Evolutionary conservation across 64 coral and sea anemone species (phyloP).

Genomic region (Montipora efflorescens): DNA sequence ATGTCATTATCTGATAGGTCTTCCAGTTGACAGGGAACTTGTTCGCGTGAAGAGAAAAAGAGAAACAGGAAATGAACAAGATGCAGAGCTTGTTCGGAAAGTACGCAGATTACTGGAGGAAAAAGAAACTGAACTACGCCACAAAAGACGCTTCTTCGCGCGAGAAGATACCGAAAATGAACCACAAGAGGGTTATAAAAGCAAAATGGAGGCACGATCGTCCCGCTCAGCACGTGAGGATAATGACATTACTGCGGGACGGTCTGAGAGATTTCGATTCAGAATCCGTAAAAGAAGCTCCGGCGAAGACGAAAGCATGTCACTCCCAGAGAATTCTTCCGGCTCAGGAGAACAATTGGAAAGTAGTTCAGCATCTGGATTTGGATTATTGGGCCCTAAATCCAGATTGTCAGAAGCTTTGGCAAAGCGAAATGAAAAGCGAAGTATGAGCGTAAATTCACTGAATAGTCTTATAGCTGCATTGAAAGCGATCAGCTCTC

Average conservation of each 20-base stretch:
- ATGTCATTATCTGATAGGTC: neutral
- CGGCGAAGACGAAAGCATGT: neutral
- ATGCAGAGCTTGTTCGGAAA: neutral
- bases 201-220: constrained; percentile 81
- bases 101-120: constrained; percentile 13
- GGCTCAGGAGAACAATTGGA: constrained; percentile 24
- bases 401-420: neutral
- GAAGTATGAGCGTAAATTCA: constrained; percentile 53
- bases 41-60: constrained; percentile 70
- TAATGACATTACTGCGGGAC: constrained; percentile 77
- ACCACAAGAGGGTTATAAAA: constrained; percentile 24
- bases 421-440: constrained; percentile 35
- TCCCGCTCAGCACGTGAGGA: constrained; percentile 84
- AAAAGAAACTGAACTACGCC: constrained; percentile 25
- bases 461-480: constrained; percentile 76
- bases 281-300: constrained; percentile 45
- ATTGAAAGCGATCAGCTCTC: constrained; percentile 63
- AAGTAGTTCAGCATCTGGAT: constrained; percentile 55
- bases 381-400: constrained; percentile 39
- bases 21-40: constrained; percentile 72
- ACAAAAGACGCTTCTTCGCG: constrained; percentile 54
- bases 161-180: neutral
- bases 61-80: constrained; percentile 4
- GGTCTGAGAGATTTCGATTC: constrained; percentile 69
- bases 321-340: neutral